These are phyloP conservation scores for Lichenostomus cassidix DNA, from an alignment of 2,113 vertebrate genomes.

Conservation along the genomic window DNA sequence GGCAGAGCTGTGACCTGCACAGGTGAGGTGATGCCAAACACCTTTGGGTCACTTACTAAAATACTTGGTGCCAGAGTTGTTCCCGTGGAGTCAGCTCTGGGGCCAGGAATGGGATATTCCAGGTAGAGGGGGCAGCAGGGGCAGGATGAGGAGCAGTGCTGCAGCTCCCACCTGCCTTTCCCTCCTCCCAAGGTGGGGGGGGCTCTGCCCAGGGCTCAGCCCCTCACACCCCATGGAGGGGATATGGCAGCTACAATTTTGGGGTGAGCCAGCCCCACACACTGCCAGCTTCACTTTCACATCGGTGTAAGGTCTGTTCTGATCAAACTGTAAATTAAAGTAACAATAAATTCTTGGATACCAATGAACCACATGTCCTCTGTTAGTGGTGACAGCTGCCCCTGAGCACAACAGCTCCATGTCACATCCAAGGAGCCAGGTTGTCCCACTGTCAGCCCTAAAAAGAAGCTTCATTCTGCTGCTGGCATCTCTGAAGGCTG, in stretches of 20 bases:
- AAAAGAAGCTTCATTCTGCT: neutral
- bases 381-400: rapidly evolving
- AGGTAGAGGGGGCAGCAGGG: neutral
- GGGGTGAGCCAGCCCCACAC: neutral
- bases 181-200: neutral
- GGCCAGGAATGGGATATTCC: neutral
- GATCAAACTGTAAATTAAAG: neutral
- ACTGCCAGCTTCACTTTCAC: neutral
- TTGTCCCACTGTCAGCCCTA: rapidly evolving
- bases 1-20: rapidly evolving
- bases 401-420: rapidly evolving
- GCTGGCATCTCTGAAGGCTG: neutral
- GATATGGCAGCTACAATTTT: neutral
- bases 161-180: neutral
- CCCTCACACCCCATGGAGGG: neutral
- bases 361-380: rapidly evolving
- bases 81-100: neutral
- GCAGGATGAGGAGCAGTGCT: neutral
- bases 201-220: neutral
- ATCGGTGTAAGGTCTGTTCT: rapidly evolving
- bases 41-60: neutral
- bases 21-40: neutral
- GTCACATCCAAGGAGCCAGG: rapidly evolving
- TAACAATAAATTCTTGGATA: neutral
- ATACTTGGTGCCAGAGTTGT: neutral